Conservation (phyloP, 2,888 invertebrate species). For the Endomychus coccineus region DNA sequence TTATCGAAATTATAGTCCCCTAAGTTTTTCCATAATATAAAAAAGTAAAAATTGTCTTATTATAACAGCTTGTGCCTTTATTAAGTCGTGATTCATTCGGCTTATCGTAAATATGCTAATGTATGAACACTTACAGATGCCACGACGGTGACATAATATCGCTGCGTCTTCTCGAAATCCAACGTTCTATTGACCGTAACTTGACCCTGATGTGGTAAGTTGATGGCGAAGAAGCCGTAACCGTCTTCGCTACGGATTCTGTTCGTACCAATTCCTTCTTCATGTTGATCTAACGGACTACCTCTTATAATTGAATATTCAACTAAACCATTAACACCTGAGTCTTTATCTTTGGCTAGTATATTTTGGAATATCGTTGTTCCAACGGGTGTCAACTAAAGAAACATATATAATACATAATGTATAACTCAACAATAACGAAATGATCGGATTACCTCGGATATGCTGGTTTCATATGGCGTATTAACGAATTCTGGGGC, state of each 20-base stretch:
- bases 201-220: constrained; percentile 81
- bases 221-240: constrained; percentile 75
- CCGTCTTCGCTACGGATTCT: constrained; percentile 66
- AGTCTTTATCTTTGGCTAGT: constrained; percentile 72
- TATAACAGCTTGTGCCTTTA: too few species aligned
- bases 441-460: constrained; percentile 60
- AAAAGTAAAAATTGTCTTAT: too few species aligned
- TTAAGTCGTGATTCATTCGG: too few species aligned
- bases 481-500: constrained; percentile 76
- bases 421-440: neutral
- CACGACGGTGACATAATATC: constrained; percentile 80
- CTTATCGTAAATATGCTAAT: too few species aligned
- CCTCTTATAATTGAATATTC: constrained; percentile 79
- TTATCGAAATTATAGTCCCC: too few species aligned
- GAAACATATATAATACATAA: too few species aligned
- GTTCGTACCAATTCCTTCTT: too few species aligned
- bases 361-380: constrained; percentile 79
- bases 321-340: constrained; percentile 80
- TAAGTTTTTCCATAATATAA: too few species aligned
- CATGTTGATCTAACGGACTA: constrained; percentile 50
- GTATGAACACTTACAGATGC: constrained; percentile 83
- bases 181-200: constrained; percentile 78
- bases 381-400: constrained; percentile 73
- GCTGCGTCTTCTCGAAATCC: constrained; percentile 81
- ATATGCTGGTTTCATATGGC: constrained; percentile 75